Conservation (phyloP, 2,797 vertebrate species). For the Platyrinchus mystaceus region DNA sequence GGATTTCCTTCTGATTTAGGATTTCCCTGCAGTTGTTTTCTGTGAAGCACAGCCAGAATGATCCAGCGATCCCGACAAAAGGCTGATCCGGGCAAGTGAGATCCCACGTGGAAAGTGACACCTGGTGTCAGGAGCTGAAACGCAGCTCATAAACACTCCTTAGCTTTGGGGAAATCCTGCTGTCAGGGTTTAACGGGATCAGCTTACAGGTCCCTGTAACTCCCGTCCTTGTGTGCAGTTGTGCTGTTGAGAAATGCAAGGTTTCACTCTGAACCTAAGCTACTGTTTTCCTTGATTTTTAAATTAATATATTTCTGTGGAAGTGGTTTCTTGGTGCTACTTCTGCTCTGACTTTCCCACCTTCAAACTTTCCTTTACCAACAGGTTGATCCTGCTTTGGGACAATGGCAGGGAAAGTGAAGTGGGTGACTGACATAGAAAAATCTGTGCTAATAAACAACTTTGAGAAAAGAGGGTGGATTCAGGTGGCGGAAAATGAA, state of each 20-base stretch:
- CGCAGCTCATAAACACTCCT: neutral
- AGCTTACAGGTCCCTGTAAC: neutral
- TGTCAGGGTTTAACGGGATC: neutral
- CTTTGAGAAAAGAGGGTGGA: conserved; percentile 98
- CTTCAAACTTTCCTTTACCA: neutral
- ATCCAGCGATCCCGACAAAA: neutral
- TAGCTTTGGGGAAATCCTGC: neutral
- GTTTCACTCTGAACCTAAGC: neutral
- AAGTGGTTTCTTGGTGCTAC: neutral
- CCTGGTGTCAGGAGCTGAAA: conserved; percentile 8
- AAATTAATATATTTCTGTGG: neutral
- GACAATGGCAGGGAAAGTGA: conserved; percentile 93
- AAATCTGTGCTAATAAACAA: conserved; percentile 98
- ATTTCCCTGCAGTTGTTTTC: neutral
- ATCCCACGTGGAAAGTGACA: conserved; percentile 15
- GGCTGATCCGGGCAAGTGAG: neutral
- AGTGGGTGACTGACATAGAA: conserved; percentile 98
- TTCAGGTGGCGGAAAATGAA: conserved; percentile 90
- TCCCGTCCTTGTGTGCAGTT: neutral
- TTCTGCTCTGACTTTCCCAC: neutral
- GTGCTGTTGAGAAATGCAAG: neutral
- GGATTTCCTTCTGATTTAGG: neutral
- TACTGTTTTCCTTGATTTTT: neutral
- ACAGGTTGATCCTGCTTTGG: neutral
- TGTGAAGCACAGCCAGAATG: neutral